phyloP scores from a whole-genome alignment of 2,113 vertebrate genomes.

The Copsychus sechellarum region DNA sequence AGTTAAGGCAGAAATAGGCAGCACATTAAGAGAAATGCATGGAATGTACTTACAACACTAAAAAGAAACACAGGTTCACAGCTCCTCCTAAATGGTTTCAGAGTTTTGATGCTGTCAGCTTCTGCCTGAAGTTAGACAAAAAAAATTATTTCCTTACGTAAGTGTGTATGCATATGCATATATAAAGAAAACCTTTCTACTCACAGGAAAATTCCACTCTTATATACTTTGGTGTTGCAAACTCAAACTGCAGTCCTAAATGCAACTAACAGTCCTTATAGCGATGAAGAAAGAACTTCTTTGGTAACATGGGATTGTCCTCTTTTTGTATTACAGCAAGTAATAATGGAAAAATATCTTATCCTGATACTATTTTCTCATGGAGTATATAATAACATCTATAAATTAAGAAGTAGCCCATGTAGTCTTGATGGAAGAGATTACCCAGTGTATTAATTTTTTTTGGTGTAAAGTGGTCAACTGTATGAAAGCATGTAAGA shows the following conservation, averaged over 20 bases:
- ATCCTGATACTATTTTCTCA: background rate
- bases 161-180: background rate
- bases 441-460: background rate
- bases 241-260: background rate
- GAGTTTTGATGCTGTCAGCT: constrained; percentile 50
- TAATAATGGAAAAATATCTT: background rate
- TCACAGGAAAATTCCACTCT: background rate
- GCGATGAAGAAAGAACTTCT: background rate
- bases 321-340: background rate
- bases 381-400: background rate
- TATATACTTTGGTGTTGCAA: background rate
- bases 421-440: background rate
- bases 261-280: background rate
- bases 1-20: background rate
- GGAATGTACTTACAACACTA: constrained; percentile 69
- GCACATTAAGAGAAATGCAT: background rate
- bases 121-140: constrained; percentile 69
- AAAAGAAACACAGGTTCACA: constrained; percentile 81
- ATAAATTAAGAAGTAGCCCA: background rate
- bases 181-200: background rate
- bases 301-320: background rate
- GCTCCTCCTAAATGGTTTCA: constrained; percentile 68
- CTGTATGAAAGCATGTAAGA: background rate
- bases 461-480: background rate
- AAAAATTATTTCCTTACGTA: background rate